Percentiles rank a stretch among this genome's conserved stretches.
Conservation (phyloP, 2,797 vertebrate species). For the Euphonia xanthogaster region DNA sequence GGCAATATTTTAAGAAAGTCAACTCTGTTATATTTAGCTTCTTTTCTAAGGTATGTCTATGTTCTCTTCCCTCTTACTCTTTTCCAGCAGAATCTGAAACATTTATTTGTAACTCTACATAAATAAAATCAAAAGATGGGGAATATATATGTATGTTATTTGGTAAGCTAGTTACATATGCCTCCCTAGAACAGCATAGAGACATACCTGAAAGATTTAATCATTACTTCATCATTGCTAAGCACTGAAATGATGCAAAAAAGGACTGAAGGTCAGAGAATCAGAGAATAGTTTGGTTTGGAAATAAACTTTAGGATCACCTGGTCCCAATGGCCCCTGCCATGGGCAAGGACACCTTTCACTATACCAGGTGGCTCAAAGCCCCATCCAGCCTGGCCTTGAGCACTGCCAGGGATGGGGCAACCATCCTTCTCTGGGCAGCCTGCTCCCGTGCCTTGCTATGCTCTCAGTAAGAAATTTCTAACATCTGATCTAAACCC, state of each 20-base stretch:
- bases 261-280: neutral
- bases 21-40: neutral
- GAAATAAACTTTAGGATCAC: neutral
- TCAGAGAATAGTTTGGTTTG: neutral
- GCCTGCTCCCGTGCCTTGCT: neutral
- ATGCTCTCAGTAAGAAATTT: neutral
- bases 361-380: neutral
- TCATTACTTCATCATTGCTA: neutral
- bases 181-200: neutral
- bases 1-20: neutral
- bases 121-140: neutral
- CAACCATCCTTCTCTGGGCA: neutral
- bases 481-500: neutral
- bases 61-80: neutral
- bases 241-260: neutral
- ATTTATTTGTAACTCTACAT: neutral
- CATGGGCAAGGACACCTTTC: neutral
- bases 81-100: neutral
- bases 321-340: neutral
- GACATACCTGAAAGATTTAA: neutral
- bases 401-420: neutral
- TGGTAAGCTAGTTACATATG: neutral
- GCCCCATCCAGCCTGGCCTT: neutral
- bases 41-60: neutral
- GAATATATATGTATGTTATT: neutral